Conservation (phyloP, 2,888 invertebrate species). For the Aplocera efformata region DNA sequence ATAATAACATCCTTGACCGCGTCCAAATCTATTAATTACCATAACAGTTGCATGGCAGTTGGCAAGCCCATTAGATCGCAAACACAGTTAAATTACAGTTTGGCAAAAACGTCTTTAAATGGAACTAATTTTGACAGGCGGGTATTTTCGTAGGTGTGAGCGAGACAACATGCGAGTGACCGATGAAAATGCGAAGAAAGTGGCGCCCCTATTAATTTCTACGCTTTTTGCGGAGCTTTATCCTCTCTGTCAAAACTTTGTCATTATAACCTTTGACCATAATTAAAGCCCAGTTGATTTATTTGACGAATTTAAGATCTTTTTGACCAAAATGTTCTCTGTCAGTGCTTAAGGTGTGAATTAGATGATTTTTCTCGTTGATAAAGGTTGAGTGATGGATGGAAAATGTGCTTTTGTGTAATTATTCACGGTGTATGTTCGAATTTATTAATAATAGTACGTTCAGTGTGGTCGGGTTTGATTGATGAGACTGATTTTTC, state of each 20-base stretch:
- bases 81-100: too few species aligned
- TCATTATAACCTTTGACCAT: slow-evolving; percentile 53
- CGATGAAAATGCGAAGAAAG: too few species aligned
- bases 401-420: slow-evolving; percentile 64
- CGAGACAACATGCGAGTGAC: too few species aligned
- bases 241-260: slow-evolving; percentile 74
- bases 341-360: slow-evolving; percentile 68
- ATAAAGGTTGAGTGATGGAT: slow-evolving; percentile 73
- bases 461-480: slow-evolving; percentile 44
- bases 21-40: background rate
- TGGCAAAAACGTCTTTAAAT: too few species aligned
- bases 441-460: slow-evolving; percentile 70
- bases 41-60: slow-evolving; percentile 32
- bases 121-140: too few species aligned
- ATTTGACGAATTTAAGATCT: slow-evolving; percentile 27
- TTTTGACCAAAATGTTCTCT: slow-evolving; percentile 39
- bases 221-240: too few species aligned
- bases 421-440: slow-evolving; percentile 73
- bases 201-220: too few species aligned
- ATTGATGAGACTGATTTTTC: slow-evolving; percentile 57
- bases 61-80: slow-evolving; percentile 37
- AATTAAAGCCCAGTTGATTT: slow-evolving; percentile 24
- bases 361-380: slow-evolving; percentile 74
- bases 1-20: background rate
- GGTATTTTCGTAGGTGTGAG: too few species aligned